Percentiles rank a stretch among this genome's conserved stretches.
These are phyloP conservation scores for Lasioglossum malachurum DNA, from an alignment of 2,888 invertebrate species.

Conservation along the genomic window DNA sequence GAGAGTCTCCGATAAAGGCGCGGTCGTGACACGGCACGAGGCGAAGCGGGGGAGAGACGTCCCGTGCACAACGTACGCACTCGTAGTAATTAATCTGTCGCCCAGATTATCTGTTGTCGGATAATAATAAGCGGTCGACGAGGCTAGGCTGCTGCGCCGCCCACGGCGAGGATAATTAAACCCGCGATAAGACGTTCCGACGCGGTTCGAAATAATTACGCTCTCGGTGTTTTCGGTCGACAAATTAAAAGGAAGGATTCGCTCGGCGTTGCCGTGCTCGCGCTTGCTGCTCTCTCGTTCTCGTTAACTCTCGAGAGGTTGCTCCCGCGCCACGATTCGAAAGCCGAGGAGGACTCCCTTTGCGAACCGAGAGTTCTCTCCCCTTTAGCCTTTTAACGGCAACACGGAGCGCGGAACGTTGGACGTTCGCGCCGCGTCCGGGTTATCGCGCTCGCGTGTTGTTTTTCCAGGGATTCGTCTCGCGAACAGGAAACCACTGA, in stretches of 20 bases:
- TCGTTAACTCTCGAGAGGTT: conserved; percentile 24
- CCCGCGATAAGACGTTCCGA: conserved; percentile 34
- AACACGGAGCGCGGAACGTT: conserved; percentile 10
- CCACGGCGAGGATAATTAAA: conserved; percentile 53
- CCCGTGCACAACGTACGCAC: conserved; percentile 18
- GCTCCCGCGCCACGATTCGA: neutral
- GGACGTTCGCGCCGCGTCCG: neutral
- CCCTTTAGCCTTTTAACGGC: conserved; percentile 39
- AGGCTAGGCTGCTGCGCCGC: conserved; percentile 1
- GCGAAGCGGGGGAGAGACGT: neutral
- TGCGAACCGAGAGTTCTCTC: neutral
- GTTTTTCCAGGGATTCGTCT: neutral
- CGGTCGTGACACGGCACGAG: conserved; percentile 33
- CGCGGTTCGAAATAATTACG: conserved; percentile 37
- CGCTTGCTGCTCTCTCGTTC: neutral
- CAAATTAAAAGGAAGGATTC: conserved; percentile 44
- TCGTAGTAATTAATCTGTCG: conserved; percentile 57
- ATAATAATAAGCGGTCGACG: conserved; percentile 32
- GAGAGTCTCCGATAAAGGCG: conserved; percentile 43
- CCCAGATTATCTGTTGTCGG: conserved; percentile 37
- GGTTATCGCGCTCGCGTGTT: neutral
- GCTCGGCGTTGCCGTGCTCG: neutral
- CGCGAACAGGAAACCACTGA: neutral
- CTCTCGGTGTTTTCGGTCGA: conserved; percentile 22
- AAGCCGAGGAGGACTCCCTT: neutral